Evolutionary conservation across 1,140 invertebrate genomes (phyloP).

Genomic region (Lineus longissimus): DNA sequence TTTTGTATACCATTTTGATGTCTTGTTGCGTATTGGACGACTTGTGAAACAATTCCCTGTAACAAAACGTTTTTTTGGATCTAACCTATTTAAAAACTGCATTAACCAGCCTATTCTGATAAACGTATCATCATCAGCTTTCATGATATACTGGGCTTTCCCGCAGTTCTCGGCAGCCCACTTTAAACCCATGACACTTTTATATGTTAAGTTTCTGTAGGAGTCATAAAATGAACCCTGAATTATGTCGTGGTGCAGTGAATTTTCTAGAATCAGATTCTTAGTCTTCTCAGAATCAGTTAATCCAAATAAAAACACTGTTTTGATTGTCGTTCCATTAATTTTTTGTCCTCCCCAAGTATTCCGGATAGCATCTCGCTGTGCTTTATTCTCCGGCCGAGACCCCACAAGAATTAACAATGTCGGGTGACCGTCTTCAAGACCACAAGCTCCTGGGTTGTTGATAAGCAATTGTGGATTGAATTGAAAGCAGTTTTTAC

Average conservation of each 20-base stretch:
- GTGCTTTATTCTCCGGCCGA: slow-evolving; percentile 11
- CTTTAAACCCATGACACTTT: slow-evolving; percentile 76
- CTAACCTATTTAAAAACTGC: slow-evolving; percentile 12
- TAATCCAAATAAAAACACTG: slow-evolving; percentile 66
- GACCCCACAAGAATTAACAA: not conserved
- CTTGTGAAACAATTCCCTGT: slow-evolving; percentile 18
- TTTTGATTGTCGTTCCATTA: slow-evolving; percentile 5
- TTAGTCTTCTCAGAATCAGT: slow-evolving; percentile 52
- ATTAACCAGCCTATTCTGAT: slow-evolving; percentile 45
- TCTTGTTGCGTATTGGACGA: slow-evolving; percentile 22
- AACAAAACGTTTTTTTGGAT: not conserved
- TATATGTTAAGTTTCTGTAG: slow-evolving; percentile 82
- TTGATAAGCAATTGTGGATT: too few species aligned
- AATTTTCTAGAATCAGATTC: slow-evolving; percentile 61
- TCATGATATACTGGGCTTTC: slow-evolving; percentile 58
- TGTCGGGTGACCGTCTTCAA: too few species aligned
- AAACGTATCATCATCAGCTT: slow-evolving; percentile 60
- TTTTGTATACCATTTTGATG: slow-evolving; percentile 41
- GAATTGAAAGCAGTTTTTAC: too few species aligned
- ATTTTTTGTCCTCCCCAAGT: slow-evolving; percentile 29
- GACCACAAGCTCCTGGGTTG: too few species aligned
- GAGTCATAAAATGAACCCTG: slow-evolving; percentile 75
- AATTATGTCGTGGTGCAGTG: slow-evolving; percentile 66
- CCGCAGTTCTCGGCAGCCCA: slow-evolving; percentile 67
- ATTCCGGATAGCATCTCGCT: slow-evolving; percentile 22